Conservation (phyloP, 2,113 vertebrate genomes). For the Epinephelus moara region DNA sequence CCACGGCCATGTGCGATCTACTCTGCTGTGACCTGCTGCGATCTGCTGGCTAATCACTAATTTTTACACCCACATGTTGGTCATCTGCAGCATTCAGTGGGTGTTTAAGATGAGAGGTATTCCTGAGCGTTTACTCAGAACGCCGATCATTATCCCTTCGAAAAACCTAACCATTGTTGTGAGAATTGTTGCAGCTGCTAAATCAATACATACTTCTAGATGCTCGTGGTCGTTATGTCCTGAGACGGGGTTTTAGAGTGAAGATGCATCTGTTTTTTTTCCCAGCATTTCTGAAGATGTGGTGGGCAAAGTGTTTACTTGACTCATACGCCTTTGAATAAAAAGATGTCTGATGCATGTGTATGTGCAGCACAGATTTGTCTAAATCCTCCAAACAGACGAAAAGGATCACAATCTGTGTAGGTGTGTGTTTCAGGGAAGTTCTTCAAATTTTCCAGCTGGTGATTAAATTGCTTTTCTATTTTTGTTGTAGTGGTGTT, state of each 20-base stretch:
- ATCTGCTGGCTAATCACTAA: slow-evolving; percentile 57
- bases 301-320: background rate
- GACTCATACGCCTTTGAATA: background rate
- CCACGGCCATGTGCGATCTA: slow-evolving; percentile 33
- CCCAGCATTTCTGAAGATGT: background rate
- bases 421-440: background rate
- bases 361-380: background rate
- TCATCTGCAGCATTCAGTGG: slow-evolving; percentile 59
- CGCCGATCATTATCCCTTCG: slow-evolving; percentile 34
- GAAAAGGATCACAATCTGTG: slow-evolving; percentile 4
- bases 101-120: slow-evolving; percentile 44
- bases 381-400: background rate
- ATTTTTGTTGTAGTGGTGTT: background rate
- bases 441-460: background rate
- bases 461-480: background rate
- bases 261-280: background rate
- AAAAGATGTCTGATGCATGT: background rate
- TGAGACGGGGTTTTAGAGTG: background rate
- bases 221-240: background rate
- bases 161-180: slow-evolving; percentile 6
- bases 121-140: slow-evolving; percentile 38
- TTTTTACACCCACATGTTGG: slow-evolving; percentile 68
- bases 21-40: slow-evolving; percentile 48
- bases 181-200: background rate
- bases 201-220: background rate